Conservation (phyloP, 1,140 invertebrate genomes). For the Teleopsis dalmanni region DNA sequence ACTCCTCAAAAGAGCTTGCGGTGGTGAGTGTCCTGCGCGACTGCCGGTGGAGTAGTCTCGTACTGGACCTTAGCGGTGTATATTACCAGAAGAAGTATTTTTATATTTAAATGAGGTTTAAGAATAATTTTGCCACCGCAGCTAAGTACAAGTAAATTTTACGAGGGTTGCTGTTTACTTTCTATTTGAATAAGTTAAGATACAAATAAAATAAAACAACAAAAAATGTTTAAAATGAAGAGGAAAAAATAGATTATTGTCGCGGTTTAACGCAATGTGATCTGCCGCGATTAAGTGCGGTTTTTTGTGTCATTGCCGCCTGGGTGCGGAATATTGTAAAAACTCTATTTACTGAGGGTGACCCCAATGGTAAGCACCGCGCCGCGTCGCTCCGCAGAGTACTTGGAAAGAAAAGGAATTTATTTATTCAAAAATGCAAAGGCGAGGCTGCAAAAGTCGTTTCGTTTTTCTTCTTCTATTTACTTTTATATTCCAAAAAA, state of each 20-base stretch:
- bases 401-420: no score
- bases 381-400: no score
- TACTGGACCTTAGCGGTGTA: no score
- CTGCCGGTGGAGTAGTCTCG: no score
- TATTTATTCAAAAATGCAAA: no score
- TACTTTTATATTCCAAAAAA: slow-evolving; percentile 22
- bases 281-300: slow-evolving; percentile 43
- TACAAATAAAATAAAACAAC: neutral
- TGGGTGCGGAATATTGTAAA: neutral
- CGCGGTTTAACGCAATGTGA: slow-evolving; percentile 42
- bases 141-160: no score
- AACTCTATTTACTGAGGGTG: slow-evolving; percentile 6
- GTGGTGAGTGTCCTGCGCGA: neutral
- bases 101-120: no score
- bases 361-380: slow-evolving; percentile 4
- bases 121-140: no score
- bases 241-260: no score
- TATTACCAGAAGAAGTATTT: no score
- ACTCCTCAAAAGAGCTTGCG: no score
- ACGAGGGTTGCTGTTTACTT: no score
- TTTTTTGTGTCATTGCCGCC: slow-evolving; percentile 36
- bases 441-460: neutral
- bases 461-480: neutral
- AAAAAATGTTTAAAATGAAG: neutral
- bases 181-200: neutral